These are phyloP conservation scores for Syrmaticus mikado DNA, from an alignment of 2,113 vertebrate species.

Conservation along the genomic window DNA sequence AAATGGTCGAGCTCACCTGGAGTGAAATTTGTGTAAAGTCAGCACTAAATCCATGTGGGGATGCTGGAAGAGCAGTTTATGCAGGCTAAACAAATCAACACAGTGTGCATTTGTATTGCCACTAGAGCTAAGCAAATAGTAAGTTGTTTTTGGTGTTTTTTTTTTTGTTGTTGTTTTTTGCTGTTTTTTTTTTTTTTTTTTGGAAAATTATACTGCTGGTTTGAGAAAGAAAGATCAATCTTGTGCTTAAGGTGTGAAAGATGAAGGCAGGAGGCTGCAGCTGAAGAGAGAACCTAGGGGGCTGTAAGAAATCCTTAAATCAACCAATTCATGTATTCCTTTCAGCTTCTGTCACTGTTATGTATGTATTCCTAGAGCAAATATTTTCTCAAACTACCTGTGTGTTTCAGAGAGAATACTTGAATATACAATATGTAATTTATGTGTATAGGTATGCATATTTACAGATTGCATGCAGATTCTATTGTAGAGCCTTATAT, in stretches of 20 bases:
- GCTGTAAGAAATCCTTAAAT: neutral
- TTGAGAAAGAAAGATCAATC: neutral
- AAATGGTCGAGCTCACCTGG: neutral
- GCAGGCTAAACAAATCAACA: neutral
- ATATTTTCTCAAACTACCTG: neutral
- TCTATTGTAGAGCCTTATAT: neutral
- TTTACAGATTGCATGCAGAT: neutral
- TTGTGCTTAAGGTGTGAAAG: neutral
- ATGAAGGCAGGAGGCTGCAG: neutral
- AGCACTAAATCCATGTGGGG: neutral
- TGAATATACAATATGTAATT: neutral
- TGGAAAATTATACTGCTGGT: neutral
- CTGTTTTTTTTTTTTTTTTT: neutral
- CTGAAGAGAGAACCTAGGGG: neutral
- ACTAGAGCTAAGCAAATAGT: neutral
- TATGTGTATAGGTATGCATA: neutral
- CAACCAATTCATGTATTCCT: neutral
- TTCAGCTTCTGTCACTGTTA: neutral
- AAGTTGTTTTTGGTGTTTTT: neutral
- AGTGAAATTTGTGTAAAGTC: neutral
- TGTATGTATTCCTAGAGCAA: neutral
- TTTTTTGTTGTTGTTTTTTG: no score
- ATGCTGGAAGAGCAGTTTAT: neutral
- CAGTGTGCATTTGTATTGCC: neutral
- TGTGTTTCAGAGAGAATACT: neutral